Base-by-base conservation (phyloP, 2,113 vertebrate species). In the Ceyx melanurus region DNA sequence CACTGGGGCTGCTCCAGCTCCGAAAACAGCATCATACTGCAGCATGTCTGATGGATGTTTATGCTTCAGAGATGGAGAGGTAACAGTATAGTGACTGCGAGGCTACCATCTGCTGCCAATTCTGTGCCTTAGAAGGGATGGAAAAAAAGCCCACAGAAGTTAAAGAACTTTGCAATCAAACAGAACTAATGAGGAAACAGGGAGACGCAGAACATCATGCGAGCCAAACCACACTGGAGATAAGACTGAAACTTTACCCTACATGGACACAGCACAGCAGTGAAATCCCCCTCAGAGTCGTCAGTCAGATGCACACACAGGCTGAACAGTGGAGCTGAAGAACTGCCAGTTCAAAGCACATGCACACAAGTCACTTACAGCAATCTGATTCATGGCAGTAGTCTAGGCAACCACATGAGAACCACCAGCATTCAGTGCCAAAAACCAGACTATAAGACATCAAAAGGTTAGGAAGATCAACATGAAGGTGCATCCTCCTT, bases 101-200 rank as follows among this genome's bases (percentile, higher is more conserved):
- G 40, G 60, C 50, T 14, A 67, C 29, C 48, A 54, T 60, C 72
- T 74, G 57, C 79, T 92, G 95, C 95, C 94, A 93, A 86, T 54
- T 37, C 57, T 7, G 4, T 26, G 85, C 95, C 94, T 67, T 95
- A 96, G 51, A 96, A 93, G 95, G 96, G 76, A 93, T 96, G 96
- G 95, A 96, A 96, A 96, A 46, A 92, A 81, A 74, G 66, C 53
- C 16, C 79, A 81, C 60, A 81, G 64, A 91, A 89, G 89, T 75
- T 75, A 66, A 51, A 92, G 78, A 85, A 65, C 91, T 89, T 60
- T 62, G 56, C 91, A 93, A 72, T 93, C 90, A 89, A 93, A 92
- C 48, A 89, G 64, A 95, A 78, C 53, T 92, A 91, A 91, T 35
- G 77, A 88, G 84, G 87, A 89, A 93, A 64, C 26, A 17, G 11